Conservation (phyloP, 2,797 vertebrate species). For the Tiaroga cobitis region DNA sequence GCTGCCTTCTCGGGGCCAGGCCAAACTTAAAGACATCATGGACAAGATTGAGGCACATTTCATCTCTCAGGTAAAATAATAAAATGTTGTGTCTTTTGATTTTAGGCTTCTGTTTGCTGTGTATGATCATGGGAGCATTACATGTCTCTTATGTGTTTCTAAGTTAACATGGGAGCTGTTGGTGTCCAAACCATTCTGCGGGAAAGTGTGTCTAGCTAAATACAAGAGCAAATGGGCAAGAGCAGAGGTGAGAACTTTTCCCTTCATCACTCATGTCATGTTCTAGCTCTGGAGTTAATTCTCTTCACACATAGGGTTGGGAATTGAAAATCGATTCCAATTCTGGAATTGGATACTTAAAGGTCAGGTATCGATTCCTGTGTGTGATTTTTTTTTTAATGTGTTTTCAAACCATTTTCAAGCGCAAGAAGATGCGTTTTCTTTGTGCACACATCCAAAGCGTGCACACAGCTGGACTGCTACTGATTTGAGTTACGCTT, state of each 20-base stretch:
- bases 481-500: background rate
- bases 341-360: background rate
- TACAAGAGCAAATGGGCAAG: constrained; percentile 89
- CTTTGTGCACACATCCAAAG: background rate
- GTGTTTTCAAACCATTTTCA: background rate
- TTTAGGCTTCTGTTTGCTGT: background rate
- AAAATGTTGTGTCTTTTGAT: background rate
- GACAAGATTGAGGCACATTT: constrained; percentile 85
- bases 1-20: constrained; percentile 86
- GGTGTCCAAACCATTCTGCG: constrained; percentile 86
- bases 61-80: constrained; percentile 78
- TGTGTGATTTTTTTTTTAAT: background rate
- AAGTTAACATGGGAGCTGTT: constrained; percentile 81
- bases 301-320: background rate
- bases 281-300: background rate
- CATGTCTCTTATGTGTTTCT: constrained; percentile 46
- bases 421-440: background rate
- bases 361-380: background rate
- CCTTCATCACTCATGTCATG: background rate
- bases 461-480: background rate
- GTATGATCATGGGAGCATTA: background rate
- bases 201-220: constrained; percentile 88
- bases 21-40: constrained; percentile 81
- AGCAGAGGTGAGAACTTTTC: constrained; percentile 82
- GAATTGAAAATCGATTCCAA: background rate